Conservation (phyloP, 2,113 vertebrate genomes). For the Tetraodon nigroviridis region DNA sequence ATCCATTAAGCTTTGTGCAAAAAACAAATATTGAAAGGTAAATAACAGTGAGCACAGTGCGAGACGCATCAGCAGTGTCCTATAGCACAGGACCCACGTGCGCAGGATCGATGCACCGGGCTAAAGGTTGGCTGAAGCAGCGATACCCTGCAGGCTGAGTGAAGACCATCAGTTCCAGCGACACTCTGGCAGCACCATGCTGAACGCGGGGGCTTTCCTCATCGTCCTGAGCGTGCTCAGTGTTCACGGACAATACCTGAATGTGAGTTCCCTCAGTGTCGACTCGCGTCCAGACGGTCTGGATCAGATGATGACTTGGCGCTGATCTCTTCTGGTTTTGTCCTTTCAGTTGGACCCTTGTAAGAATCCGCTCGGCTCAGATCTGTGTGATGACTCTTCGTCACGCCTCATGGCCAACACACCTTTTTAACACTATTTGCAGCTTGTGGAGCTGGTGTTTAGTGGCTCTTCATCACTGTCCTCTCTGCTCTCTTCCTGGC, state of each 20-base stretch:
- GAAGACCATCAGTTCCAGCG: not conserved
- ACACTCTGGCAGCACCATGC: constrained; percentile 14
- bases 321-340: constrained; percentile 12
- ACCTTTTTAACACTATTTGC: not conserved
- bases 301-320: not conserved
- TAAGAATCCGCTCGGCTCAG: constrained; percentile 11
- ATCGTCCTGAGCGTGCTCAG: not conserved
- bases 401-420: not conserved
- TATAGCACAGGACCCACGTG: constrained; percentile 4
- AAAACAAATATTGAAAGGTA: not conserved
- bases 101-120: constrained; percentile 21
- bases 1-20: no score
- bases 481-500: constrained; percentile 3
- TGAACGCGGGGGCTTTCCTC: constrained; percentile 10
- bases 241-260: not conserved
- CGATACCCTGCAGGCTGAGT: not conserved
- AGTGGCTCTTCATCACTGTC: not conserved
- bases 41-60: constrained; percentile 4
- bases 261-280: not conserved
- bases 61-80: not conserved
- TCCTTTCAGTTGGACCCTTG: constrained; percentile 13
- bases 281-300: not conserved
- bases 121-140: constrained; percentile 9
- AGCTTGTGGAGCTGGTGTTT: not conserved
- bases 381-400: no score